These are phyloP conservation scores for Drosophila paranaensis DNA, from an alignment of 2,888 invertebrate genomes.

Conservation along the genomic window DNA sequence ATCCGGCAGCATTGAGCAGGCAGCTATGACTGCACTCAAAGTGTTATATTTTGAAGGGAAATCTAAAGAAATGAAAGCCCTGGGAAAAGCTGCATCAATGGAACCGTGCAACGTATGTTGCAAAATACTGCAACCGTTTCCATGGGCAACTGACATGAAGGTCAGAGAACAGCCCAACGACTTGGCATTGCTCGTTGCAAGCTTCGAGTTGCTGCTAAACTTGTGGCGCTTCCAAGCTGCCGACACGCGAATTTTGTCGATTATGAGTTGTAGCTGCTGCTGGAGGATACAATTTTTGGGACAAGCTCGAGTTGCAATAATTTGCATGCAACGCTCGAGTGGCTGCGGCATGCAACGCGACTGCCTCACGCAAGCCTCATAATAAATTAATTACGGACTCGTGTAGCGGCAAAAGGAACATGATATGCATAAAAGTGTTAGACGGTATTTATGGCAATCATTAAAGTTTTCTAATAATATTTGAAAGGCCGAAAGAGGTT, in stretches of 20 bases:
- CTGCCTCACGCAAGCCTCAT: slow-evolving; percentile 61
- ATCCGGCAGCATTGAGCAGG: not conserved
- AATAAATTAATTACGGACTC: slow-evolving; percentile 69
- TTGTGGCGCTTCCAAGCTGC: slow-evolving; percentile 37
- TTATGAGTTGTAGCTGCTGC: slow-evolving; percentile 61
- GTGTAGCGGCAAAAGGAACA: slow-evolving; percentile 8
- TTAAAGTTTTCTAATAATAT: slow-evolving; percentile 9
- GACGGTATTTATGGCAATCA: slow-evolving; percentile 22
- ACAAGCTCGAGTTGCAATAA: slow-evolving; percentile 72
- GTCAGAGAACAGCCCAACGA: slow-evolving; percentile 36
- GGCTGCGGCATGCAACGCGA: slow-evolving; percentile 60
- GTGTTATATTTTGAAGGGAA: slow-evolving; percentile 1
- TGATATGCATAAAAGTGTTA: slow-evolving; percentile 26
- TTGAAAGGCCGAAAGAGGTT: not conserved
- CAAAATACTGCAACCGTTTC: slow-evolving; percentile 31
- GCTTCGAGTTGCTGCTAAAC: slow-evolving; percentile 30
- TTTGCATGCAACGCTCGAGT: slow-evolving; percentile 67
- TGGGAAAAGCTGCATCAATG: slow-evolving; percentile 26
- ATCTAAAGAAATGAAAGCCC: slow-evolving; percentile 27
- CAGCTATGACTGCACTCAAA: not conserved
- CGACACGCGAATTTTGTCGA: slow-evolving; percentile 66
- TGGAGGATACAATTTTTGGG: slow-evolving; percentile 42
- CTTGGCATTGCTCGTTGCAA: slow-evolving; percentile 3
- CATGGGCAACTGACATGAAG: slow-evolving; percentile 24
- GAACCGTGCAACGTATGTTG: slow-evolving; percentile 46